Conservation (phyloP, 2,888 invertebrate genomes). For the Coenonympha glycerion region DNA sequence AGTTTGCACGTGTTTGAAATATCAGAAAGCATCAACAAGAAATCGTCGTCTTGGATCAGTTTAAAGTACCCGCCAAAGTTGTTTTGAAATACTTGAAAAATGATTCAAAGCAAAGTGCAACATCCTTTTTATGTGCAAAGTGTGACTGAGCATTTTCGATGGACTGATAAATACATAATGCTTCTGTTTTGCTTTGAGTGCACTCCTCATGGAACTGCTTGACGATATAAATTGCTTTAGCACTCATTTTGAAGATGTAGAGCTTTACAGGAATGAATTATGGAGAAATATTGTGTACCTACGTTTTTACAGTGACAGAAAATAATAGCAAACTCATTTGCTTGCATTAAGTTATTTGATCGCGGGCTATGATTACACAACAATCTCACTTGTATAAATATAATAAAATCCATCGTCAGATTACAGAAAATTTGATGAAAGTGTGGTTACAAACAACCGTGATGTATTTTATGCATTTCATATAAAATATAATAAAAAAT, state of each 20-base stretch:
- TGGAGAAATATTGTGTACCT: no score
- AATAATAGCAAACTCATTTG: background rate
- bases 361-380: background rate
- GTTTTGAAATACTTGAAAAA: background rate
- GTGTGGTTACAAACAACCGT: background rate
- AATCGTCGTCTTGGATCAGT: no score
- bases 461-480: background rate
- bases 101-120: background rate
- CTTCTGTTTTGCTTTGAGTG: background rate
- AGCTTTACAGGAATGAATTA: background rate
- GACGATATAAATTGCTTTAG: background rate
- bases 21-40: no score
- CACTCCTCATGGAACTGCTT: slow-evolving; percentile 1
- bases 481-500: background rate
- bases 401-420: background rate
- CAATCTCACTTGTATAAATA: background rate
- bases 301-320: no score
- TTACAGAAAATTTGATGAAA: background rate
- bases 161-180: background rate
- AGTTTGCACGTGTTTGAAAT: background rate
- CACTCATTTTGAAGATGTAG: background rate
- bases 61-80: no score
- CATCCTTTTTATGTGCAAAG: background rate
- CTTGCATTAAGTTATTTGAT: background rate
- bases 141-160: background rate